Conservation (phyloP, 2,113 vertebrate genomes). For the Hippocampus mohnikei region DNA sequence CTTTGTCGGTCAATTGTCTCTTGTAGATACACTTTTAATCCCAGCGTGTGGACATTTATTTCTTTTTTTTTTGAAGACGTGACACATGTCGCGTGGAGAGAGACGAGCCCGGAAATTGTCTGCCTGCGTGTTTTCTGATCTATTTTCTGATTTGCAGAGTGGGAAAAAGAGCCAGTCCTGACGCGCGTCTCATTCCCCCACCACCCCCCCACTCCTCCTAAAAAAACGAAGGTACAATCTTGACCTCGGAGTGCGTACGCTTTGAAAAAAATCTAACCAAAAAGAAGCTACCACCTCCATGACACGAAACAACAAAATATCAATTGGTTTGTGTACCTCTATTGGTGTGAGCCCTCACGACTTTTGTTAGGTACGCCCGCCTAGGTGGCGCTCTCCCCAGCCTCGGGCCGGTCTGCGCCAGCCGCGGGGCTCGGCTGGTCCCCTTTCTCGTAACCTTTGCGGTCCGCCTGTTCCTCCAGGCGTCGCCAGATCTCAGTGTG, state of each 20-base stretch:
- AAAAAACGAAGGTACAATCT: not conserved
- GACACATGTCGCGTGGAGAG: too few relatives aligned
- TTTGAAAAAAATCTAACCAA: not conserved
- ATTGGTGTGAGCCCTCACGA: constrained; percentile 35
- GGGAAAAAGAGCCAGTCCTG: too few relatives aligned
- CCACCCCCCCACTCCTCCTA: too few relatives aligned
- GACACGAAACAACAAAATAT: constrained; percentile 34
- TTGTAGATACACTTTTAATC: too few relatives aligned
- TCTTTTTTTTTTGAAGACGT: too few relatives aligned
- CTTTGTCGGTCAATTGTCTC: too few relatives aligned
- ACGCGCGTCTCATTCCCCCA: too few relatives aligned
- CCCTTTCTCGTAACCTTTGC: constrained; percentile 66
- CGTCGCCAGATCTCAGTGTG: constrained; percentile 82
- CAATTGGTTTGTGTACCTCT: constrained; percentile 29
- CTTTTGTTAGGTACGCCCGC: constrained; percentile 24
- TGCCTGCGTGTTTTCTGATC: too few relatives aligned
- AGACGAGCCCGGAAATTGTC: too few relatives aligned
- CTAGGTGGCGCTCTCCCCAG: constrained; percentile 64
- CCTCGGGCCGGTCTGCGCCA: constrained; percentile 59
- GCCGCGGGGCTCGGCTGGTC: constrained; percentile 51
- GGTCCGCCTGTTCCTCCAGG: constrained; percentile 82
- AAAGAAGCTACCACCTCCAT: not conserved
- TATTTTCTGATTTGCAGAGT: too few relatives aligned
- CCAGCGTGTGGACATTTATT: too few relatives aligned
- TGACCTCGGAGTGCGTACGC: not conserved